Base-by-base conservation (phyloP, 2,113 vertebrate species). In the Ceyx melanurus region DNA sequence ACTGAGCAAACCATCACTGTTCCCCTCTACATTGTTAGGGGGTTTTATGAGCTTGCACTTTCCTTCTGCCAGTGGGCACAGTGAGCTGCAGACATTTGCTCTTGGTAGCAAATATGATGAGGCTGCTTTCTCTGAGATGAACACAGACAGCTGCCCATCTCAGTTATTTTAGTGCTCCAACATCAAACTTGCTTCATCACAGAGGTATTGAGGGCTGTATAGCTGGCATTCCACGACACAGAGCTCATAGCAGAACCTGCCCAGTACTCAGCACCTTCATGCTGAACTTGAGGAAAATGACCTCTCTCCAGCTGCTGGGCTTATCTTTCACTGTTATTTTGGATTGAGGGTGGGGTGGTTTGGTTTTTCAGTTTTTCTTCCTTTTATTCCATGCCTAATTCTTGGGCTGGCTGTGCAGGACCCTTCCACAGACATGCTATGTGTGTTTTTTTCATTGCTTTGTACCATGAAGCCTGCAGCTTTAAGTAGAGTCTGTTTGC, bases 101-200 rank as follows among this genome's bases (percentile, higher is more conserved):
- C 23, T 31, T 50, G 4, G 1, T 75, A 23, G 71, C 45, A 87
- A 82, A 54, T 65, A 57, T 6, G 56, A 57, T 61, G 70, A 48
- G 89, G 53, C 11, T 11, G 3, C 64, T 73, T 86, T 54, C 67
- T 73, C 31, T 2, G 19, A 58, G 70, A 86, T 70, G 53, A 93
- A 53, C 72, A 31, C 23, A 45, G 71, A 26, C 90, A 94, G 90
- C 92, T 96, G 95, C 77, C 67, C 42, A 28, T 77, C 60, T 62
- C 43, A 16, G 51, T 56, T 89, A 90, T 90, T 78, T 93, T 71
- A 83, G 3, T 81, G 43, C 77, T 86, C 61, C 28, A 42, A 1
- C 78, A 73, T 82, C 66, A 75, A 72, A 68, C 50, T 93, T 87
- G 35, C 57, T 87, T 94, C 51, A 71, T 66, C 76, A 5, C 35